These are phyloP conservation scores for Eupsilia transversa DNA, from an alignment of 2,888 invertebrate genomes.

Conservation along the genomic window DNA sequence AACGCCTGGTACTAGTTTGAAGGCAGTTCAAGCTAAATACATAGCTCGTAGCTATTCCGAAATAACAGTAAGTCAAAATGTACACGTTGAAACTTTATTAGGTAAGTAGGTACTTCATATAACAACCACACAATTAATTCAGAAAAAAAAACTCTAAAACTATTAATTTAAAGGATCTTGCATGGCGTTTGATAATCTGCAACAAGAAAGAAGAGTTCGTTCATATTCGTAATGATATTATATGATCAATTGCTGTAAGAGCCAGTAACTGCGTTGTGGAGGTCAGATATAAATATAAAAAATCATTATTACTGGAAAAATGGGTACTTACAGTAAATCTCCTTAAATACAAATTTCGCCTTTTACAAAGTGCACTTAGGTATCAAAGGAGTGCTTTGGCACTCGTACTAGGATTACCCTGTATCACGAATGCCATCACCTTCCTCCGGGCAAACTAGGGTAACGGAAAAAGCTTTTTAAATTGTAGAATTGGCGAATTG, in stretches of 20 bases:
- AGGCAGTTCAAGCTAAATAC: constrained; percentile 2
- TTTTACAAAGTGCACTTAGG: too few relatives aligned
- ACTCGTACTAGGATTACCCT: too few relatives aligned
- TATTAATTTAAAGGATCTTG: neutral
- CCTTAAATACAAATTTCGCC: too few relatives aligned
- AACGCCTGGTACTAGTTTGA: constrained; percentile 19
- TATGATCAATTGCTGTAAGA: neutral
- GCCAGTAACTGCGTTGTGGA: too few relatives aligned
- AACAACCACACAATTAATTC: neutral
- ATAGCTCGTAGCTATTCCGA: neutral
- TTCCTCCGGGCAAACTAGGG: too few relatives aligned
- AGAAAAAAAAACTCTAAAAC: neutral
- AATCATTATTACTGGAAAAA: too few relatives aligned
- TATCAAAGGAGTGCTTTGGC: too few relatives aligned
- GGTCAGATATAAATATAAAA: too few relatives aligned
- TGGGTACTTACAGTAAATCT: too few relatives aligned
- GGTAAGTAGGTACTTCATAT: neutral
- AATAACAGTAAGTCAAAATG: constrained; percentile 6
- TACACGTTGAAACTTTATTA: neutral
- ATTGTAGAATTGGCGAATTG: too few relatives aligned
- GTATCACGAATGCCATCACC: too few relatives aligned
- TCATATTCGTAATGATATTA: neutral
- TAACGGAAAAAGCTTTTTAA: too few relatives aligned
- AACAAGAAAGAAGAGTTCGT: neutral
- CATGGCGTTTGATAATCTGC: constrained; percentile 7